Percentiles rank a stretch among this genome's conserved stretches.
These are phyloP conservation scores for Callipepla californica DNA, from an alignment of 2,113 vertebrate genomes.

Conservation along the genomic window DNA sequence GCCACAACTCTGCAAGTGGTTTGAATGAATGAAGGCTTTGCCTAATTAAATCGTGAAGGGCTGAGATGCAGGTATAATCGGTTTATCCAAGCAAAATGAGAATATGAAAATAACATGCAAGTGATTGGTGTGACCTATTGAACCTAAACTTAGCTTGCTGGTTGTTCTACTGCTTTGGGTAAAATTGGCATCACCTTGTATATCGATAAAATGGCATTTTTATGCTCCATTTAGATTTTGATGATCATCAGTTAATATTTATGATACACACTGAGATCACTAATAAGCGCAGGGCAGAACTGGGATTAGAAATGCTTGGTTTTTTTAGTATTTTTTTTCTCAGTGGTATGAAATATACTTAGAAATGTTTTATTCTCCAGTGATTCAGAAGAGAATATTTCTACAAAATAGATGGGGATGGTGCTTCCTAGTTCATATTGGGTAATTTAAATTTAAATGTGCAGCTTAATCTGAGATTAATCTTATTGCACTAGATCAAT, in stretches of 20 bases:
- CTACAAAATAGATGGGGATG: not conserved
- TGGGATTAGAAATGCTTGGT: not conserved
- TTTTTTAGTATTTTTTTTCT: not conserved
- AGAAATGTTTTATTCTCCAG: not conserved
- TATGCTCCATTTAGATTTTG: not conserved
- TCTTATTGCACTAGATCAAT: not conserved
- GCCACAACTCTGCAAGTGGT: constrained; percentile 8
- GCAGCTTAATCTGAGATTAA: not conserved
- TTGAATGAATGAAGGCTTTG: constrained; percentile 30
- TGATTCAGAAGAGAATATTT: not conserved
- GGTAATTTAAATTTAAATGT: not conserved
- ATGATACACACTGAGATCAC: not conserved
- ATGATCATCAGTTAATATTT: not conserved
- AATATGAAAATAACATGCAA: not conserved
- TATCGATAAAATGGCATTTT: not conserved
- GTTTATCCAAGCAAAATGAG: constrained; percentile 12
- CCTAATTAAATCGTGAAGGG: constrained; percentile 17
- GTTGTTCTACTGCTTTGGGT: not conserved
- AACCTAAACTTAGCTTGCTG: not conserved
- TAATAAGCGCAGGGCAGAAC: not conserved
- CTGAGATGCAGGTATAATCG: constrained; percentile 9
- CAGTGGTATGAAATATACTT: not conserved
- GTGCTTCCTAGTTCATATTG: not conserved
- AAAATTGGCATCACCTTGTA: not conserved
- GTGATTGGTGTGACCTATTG: not conserved